These are phyloP conservation scores for Seriola quinqueradiata DNA, from an alignment of 2,113 vertebrate species.

Conservation along the genomic window DNA sequence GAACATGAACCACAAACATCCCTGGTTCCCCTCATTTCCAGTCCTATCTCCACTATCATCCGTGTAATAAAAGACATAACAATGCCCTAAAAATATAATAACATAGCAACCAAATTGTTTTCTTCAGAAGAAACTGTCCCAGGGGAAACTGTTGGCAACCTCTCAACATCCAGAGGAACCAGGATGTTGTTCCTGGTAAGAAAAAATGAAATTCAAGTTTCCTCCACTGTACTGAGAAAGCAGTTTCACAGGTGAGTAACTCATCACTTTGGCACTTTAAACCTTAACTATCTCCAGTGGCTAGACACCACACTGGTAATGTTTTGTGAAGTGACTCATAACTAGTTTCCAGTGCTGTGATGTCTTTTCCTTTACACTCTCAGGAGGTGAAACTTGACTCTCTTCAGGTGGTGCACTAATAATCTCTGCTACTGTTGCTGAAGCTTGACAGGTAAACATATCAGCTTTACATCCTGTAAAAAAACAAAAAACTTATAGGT, in stretches of 20 bases:
- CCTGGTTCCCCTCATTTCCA: too few relatives aligned
- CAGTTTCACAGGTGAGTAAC: not conserved
- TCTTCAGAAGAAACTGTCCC: not conserved
- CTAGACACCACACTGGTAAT: not conserved
- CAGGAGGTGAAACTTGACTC: not conserved
- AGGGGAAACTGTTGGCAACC: not conserved
- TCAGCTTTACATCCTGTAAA: not conserved
- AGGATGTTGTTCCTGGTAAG: not conserved
- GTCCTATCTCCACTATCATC: too few relatives aligned
- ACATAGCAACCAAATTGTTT: too few relatives aligned
- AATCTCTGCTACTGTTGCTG: not conserved
- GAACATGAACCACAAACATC: too few relatives aligned
- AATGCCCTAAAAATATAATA: not conserved
- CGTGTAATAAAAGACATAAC: too few relatives aligned
- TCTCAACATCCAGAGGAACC: not conserved
- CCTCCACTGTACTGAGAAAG: not conserved
- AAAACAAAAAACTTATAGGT: not conserved
- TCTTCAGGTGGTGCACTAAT: not conserved
- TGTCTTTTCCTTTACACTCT: not conserved
- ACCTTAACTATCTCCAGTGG: not conserved
- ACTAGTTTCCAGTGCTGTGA: not conserved
- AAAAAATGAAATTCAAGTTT: not conserved
- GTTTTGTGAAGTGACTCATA: slow-evolving; percentile 18
- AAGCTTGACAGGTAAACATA: not conserved
- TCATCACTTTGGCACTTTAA: not conserved